These are phyloP conservation scores for Paracentrotus lividus DNA, from an alignment of 53 echinoderm and acorn worm genomes.

Conservation along the genomic window DNA sequence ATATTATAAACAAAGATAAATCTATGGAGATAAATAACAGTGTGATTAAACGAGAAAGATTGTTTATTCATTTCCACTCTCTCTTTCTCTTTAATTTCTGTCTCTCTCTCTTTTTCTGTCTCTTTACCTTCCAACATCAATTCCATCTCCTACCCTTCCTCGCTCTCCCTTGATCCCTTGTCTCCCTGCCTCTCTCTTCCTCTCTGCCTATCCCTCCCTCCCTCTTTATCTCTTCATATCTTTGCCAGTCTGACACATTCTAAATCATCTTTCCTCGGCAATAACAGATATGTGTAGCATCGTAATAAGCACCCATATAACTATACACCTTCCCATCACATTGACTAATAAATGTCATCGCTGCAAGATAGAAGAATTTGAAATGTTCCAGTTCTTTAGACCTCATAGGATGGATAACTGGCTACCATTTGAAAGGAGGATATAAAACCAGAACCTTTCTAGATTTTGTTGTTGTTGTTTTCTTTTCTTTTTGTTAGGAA, in stretches of 20 bases:
- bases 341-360: conserved; percentile 14
- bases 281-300: conserved; percentile 35
- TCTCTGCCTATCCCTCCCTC: not conserved
- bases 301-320: conserved; percentile 11
- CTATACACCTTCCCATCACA: not conserved
- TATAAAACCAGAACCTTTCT: too few species aligned
- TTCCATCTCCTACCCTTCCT: not conserved
- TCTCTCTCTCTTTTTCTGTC: not conserved
- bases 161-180: not conserved
- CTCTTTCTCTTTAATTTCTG: too few species aligned
- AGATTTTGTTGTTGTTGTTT: too few species aligned
- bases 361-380: conserved; percentile 1
- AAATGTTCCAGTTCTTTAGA: not conserved
- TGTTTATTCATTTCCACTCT: not conserved
- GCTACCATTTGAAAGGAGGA: not conserved
- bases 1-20: conserved; percentile 1
- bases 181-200: not conserved
- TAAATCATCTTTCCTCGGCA: conserved; percentile 9
- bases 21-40: not conserved
- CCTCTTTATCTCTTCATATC: not conserved
- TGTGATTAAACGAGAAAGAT: not conserved
- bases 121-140: not conserved
- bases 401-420: not conserved
- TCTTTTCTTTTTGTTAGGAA: too few species aligned
- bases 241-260: not conserved